Evolutionary conservation across 2,888 invertebrate species (phyloP).

Genomic region (Lamproptera curius): DNA sequence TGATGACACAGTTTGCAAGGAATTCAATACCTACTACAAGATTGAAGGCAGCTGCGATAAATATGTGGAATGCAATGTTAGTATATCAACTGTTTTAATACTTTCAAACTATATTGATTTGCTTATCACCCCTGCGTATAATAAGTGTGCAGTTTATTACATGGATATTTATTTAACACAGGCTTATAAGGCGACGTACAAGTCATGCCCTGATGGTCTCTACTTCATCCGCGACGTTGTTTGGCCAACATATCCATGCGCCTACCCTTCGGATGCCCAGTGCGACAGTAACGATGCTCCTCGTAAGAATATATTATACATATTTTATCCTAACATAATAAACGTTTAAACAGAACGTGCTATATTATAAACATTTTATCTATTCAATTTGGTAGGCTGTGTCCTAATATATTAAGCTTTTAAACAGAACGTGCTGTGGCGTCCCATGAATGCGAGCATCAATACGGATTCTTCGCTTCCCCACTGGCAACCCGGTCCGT

Average conservation of each 20-base stretch:
- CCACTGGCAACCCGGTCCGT: slow-evolving; percentile 40
- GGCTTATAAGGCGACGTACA: slow-evolving; percentile 81
- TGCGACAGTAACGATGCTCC: slow-evolving; percentile 80
- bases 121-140: no score
- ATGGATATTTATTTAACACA: slow-evolving; percentile 2
- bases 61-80: slow-evolving; percentile 80
- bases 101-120: neutral
- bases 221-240: slow-evolving; percentile 83
- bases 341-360: neutral
- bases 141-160: no score
- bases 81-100: slow-evolving; percentile 22
- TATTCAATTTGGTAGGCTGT: no score
- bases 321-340: no score
- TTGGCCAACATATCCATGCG: slow-evolving; percentile 84
- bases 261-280: slow-evolving; percentile 87
- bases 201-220: slow-evolving; percentile 87
- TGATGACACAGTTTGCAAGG: slow-evolving; percentile 7
- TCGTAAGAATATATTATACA: slow-evolving; percentile 70
- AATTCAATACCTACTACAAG: slow-evolving; percentile 71
- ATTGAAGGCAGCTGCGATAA: slow-evolving; percentile 82
- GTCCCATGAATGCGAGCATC: slow-evolving; percentile 86
- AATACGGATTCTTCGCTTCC: slow-evolving; percentile 84
- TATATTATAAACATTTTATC: slow-evolving; percentile 55
- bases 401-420: no score
- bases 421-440: slow-evolving; percentile 80